Base-by-base conservation (phyloP, 1,140 invertebrate species). In the Glomeris maerens region DNA sequence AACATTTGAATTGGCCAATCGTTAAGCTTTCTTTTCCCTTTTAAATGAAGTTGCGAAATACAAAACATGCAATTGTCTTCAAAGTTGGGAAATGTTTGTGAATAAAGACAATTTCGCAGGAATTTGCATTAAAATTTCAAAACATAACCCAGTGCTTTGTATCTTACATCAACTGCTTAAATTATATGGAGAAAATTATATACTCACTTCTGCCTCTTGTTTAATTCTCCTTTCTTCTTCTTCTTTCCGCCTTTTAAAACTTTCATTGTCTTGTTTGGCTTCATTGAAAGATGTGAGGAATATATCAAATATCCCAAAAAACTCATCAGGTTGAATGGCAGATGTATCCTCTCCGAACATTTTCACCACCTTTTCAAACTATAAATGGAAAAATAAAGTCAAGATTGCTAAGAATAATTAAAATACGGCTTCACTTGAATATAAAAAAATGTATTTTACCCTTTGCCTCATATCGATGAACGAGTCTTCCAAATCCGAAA, bases 221-320 rank as follows among this genome's bases (percentile, higher is more conserved):
- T 84, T 80, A 3, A 79, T 80, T 55, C 91, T 74, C 60, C 90
- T 84, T 65, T 92, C 85, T 62, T 98, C 93, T 57, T 95, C 88
- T 65, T 94, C 85, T 55, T 87, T 79, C 41, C 82, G 78, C 44
- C 80, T 78, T 17, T 78, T 75, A 63, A 85, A 79, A 55, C 83
- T 86, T 61, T 89, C 84, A 60, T 93, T 93, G 59, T 96, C 91
- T 41, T 82, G 76, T 55, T 81, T 75, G 1, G 91, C 91, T 65
- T 97, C 93, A 14, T 72, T 68, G 54, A 97, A 80, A 4, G 84
- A 77, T 45, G 77, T 76, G 1, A 98, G 66, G 69, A 98, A 97
- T 2, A 80, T 74, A 65, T 95, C 90, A 56, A 98, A 84, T 22
- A 89, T 85, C 5, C 87, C 88, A 70, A 97, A 97, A 72, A 98